Base-by-base conservation (phyloP, 2,797 vertebrate genomes). In the Triplophysa yarkandensis region DNA sequence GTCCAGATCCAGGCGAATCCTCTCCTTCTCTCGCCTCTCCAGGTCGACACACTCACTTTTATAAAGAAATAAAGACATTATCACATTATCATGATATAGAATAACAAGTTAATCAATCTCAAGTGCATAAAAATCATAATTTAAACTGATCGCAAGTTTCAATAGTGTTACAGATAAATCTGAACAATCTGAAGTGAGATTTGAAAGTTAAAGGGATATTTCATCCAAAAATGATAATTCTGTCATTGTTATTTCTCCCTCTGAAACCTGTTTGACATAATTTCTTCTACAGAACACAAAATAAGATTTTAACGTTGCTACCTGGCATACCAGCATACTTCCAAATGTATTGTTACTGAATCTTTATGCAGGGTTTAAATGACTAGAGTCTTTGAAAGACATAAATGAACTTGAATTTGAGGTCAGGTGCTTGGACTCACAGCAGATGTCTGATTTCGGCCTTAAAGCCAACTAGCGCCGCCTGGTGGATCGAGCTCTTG, bases 401-500 rank as follows among this genome's bases (percentile, higher is more conserved):
- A n/a, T n/a, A n/a, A n/a, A n/a, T n/a, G n/a, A n/a, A n/a, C n/a
- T n/a, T 71, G 55, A n/a, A 2, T 16, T 2, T 62, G 5, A 57
- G 2, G 23, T 67, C 52, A 74, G 6, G 36, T 44, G 34, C 23
- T 34, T 16, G 4, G 30, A 94, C 96, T 96, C 85, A 99, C 97
- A 96, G 75, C 60, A 97, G 89, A 81, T 95, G 88, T 67, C 94
- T 90, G 86, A 99, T 98, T 90, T 99, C 97, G 0, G 89, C 90
- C 86, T 94, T 98, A 85, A 98, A 98, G 88, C 95, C 98, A 0
- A 93, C 93, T 80, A 98, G 86, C 0, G 94, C 95, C 0, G 95
- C 97, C 78, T 94, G 94, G 83, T 97, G 94, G 60, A 98, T 90
- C 52, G 93, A 88, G 0, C 95, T 98, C 91, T 96, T 98, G 52